Percentiles rank a stretch among this genome's conserved stretches.
These are phyloP conservation scores for Plebejus anna DNA, from an alignment of 2,888 invertebrate genomes.

Conservation along the genomic window DNA sequence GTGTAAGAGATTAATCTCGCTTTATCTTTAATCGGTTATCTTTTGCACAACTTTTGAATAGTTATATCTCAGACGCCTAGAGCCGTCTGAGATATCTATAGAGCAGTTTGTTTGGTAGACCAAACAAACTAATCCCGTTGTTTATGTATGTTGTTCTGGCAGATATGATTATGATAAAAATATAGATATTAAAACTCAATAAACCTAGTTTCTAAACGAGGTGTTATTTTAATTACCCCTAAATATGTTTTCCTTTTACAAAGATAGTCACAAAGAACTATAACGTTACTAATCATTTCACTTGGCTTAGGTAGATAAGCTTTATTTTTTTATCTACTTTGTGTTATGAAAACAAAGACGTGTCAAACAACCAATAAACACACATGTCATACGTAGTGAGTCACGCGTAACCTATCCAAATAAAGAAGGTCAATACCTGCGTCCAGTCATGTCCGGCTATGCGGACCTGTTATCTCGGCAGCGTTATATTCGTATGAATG, in stretches of 20 bases:
- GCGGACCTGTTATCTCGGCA: slow-evolving; percentile 51
- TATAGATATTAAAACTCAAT: not conserved
- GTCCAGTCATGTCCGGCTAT: slow-evolving; percentile 44
- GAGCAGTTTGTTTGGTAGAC: not conserved
- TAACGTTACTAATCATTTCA: not conserved
- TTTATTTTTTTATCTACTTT: not conserved
- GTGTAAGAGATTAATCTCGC: too few species aligned
- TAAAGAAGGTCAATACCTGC: slow-evolving; percentile 49
- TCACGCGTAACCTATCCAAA: slow-evolving; percentile 51
- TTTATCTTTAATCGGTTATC: too few species aligned
- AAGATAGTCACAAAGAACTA: not conserved
- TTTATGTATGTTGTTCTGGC: not conserved
- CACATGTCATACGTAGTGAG: slow-evolving; percentile 45
- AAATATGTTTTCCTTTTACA: not conserved
- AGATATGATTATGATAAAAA: not conserved
- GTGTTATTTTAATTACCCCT: not conserved
- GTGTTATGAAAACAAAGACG: slow-evolving; percentile 11
- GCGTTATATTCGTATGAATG: slow-evolving; percentile 65
- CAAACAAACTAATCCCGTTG: slow-evolving; percentile 4
- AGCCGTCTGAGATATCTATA: not conserved
- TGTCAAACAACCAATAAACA: slow-evolving; percentile 45
- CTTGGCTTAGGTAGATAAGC: not conserved
- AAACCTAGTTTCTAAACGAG: not conserved
- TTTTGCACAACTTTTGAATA: not conserved
- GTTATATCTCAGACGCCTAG: not conserved